These are phyloP conservation scores for Patiria pectinifera DNA, from an alignment of 53 echinoderm and acorn worm species.

Conservation along the genomic window DNA sequence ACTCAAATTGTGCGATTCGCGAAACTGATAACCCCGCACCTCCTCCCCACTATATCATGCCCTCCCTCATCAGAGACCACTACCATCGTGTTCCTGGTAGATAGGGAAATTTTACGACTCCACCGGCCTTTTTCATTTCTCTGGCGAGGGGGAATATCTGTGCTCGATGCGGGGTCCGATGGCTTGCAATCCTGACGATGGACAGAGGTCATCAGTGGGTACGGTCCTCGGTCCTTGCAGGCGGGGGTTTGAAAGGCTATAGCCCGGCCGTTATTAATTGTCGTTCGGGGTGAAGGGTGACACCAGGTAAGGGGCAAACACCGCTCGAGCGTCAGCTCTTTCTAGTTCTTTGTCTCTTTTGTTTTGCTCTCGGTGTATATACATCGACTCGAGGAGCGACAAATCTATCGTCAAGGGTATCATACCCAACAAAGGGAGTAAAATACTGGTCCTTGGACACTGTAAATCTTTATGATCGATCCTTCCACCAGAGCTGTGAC, in stretches of 20 bases:
- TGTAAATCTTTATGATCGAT: conserved; percentile 17
- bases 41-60: no score
- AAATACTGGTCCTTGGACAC: not conserved
- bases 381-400: not conserved
- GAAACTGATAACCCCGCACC: no score
- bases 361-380: no score
- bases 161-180: conserved; percentile 9
- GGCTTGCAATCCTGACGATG: conserved; percentile 28
- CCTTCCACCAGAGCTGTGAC: not conserved
- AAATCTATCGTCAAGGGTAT: conserved; percentile 21
- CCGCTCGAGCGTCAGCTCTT: conserved; percentile 18
- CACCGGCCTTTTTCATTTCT: not conserved
- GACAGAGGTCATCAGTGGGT: conserved; percentile 29
- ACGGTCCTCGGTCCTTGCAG: not conserved
- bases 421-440: not conserved
- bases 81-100: not conserved
- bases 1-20: no score
- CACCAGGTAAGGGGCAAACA: conserved; percentile 24
- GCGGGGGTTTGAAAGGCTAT: not conserved
- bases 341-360: not conserved
- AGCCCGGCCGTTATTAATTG: conserved; percentile 15
- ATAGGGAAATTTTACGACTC: conserved; percentile 11
- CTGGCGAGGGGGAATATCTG: not conserved
- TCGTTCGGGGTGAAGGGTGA: conserved; percentile 26
- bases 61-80: not conserved